phyloP scores from a whole-genome alignment of 2,113 vertebrate species.

The Porphyrio hochstetteri region DNA sequence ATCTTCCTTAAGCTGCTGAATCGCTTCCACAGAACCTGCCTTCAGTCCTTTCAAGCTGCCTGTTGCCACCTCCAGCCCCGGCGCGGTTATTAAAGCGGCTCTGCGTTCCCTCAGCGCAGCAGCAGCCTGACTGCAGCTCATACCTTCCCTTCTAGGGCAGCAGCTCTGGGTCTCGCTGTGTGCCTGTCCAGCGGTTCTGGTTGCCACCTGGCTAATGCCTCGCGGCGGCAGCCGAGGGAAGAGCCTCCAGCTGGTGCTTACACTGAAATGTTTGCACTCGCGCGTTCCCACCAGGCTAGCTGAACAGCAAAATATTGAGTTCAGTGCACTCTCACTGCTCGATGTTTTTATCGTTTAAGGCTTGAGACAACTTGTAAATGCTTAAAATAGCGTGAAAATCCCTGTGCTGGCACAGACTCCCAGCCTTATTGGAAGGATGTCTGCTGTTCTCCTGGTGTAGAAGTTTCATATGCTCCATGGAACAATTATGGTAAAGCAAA shows the following conservation, averaged over 20 bases:
- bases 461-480: background rate
- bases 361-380: slow-evolving; percentile 58
- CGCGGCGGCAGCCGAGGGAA: background rate
- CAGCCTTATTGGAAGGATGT: background rate
- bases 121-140: background rate
- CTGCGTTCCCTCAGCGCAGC: background rate
- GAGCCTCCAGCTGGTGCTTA: slow-evolving; percentile 43
- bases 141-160: slow-evolving; percentile 46
- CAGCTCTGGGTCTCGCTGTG: background rate
- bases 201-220: background rate
- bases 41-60: background rate
- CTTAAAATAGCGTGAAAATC: slow-evolving; percentile 46
- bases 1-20: background rate
- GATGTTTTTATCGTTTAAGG: slow-evolving; percentile 38
- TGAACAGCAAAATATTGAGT: slow-evolving; percentile 41
- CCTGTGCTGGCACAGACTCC: slow-evolving; percentile 1
- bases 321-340: slow-evolving; percentile 39
- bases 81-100: background rate
- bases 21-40: background rate
- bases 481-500: background rate
- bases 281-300: slow-evolving; percentile 6
- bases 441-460: slow-evolving; percentile 17
- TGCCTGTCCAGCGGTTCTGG: background rate
- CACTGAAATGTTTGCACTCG: background rate
- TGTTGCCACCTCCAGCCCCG: background rate